phyloP scores from a whole-genome alignment of 2,888 invertebrate genomes.

The Pasiphila rectangulata region DNA sequence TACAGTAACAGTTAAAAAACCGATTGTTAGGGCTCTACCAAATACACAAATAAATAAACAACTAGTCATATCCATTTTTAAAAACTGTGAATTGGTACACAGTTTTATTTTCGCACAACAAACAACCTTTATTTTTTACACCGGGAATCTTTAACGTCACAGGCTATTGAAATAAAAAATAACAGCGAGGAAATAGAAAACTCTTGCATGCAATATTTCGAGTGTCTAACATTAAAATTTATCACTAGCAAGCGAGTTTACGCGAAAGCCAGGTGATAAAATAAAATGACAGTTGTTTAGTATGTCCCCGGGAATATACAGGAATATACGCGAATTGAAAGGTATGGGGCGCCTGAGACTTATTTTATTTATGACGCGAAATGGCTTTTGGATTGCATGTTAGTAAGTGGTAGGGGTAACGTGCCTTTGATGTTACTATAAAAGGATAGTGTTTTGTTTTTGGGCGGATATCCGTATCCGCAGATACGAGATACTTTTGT shows the following conservation, averaged over 20 bases:
- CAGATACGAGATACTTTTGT: background rate
- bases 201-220: conserved; percentile 64
- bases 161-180: background rate
- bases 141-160: background rate
- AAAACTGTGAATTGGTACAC: no score
- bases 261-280: conserved; percentile 76
- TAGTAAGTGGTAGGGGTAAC: conserved; percentile 53
- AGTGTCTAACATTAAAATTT: conserved; percentile 73
- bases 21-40: no score
- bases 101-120: no score
- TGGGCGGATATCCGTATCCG: no score
- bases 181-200: conserved; percentile 12
- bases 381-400: conserved; percentile 73
- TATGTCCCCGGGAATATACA: conserved; percentile 71
- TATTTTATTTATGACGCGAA: conserved; percentile 74
- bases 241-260: conserved; percentile 72
- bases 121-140: no score
- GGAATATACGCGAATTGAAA: conserved; percentile 69
- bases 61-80: no score
- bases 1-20: no score
- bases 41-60: no score
- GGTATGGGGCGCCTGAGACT: conserved; percentile 73
- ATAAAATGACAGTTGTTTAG: conserved; percentile 81
- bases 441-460: conserved; percentile 8
- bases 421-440: conserved; percentile 25